These are phyloP conservation scores for Anthopleura sola DNA, from an alignment of 64 coral and sea anemone species.

Conservation along the genomic window DNA sequence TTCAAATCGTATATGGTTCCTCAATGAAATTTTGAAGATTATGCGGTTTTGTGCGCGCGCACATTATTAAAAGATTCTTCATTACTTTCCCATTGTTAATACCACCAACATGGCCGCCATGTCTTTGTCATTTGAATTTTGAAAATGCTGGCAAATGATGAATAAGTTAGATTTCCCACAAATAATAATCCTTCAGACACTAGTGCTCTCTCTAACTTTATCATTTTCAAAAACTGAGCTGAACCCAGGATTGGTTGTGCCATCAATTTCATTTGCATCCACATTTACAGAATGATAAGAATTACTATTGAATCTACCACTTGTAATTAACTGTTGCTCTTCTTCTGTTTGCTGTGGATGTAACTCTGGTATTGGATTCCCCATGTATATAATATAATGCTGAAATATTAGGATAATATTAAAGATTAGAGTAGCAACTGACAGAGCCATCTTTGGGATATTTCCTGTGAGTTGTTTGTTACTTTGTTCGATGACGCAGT, in stretches of 20 bases:
- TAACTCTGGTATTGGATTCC: constrained; percentile 31
- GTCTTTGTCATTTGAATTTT: too few species aligned
- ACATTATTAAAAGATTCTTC: too few species aligned
- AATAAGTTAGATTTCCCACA: too few species aligned
- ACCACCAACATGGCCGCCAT: too few species aligned
- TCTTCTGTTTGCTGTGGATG: constrained; percentile 5
- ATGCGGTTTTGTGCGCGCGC: too few species aligned
- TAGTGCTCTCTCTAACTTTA: neutral
- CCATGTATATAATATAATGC: constrained; percentile 77
- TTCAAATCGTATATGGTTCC: too few species aligned
- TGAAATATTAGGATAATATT: constrained; percentile 65
- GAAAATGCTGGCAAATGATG: too few species aligned
- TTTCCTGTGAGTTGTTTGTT: constrained; percentile 80
- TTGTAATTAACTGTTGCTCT: constrained; percentile 27
- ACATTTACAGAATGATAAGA: neutral
- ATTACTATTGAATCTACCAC: neutral
- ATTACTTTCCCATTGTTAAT: too few species aligned
- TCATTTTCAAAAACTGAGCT: neutral
- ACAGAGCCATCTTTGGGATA: constrained; percentile 79
- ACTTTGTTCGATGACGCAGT: constrained; percentile 76
- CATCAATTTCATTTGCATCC: neutral
- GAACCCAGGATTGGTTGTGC: neutral
- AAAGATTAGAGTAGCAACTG: constrained; percentile 63
- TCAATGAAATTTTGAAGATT: too few species aligned
- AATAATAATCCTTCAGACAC: too few species aligned